phyloP scores from a whole-genome alignment of 2,113 vertebrate species.

The Anguilla rostrata region DNA sequence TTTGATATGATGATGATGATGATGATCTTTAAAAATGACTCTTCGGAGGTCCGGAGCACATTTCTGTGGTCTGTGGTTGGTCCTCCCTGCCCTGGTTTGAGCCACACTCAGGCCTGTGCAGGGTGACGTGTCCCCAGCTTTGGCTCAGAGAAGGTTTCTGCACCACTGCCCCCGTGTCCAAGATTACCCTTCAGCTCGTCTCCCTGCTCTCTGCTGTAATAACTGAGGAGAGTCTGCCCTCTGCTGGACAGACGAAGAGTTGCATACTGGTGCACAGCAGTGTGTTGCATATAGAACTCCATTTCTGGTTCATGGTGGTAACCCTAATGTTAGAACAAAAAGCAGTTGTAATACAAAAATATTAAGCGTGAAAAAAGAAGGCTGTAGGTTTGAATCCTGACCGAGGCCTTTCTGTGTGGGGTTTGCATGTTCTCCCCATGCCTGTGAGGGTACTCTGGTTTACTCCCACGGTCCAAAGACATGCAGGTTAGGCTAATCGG shows the following conservation, averaged over 20 bases:
- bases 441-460: too few species aligned
- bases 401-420: too few species aligned
- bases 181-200: background rate
- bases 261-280: background rate
- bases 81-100: background rate
- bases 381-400: too few species aligned
- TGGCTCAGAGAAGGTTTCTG: background rate
- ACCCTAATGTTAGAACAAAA: too few species aligned
- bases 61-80: background rate
- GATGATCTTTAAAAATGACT: background rate
- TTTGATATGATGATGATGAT: background rate
- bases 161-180: background rate
- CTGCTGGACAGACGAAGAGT: background rate
- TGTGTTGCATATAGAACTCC: background rate
- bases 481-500: too few species aligned
- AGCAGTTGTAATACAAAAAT: too few species aligned
- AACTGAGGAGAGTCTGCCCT: background rate
- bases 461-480: too few species aligned
- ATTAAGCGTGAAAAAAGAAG: too few species aligned
- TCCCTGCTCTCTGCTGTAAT: background rate
- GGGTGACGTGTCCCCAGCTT: background rate
- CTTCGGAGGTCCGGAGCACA: background rate
- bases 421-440: too few species aligned
- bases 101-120: background rate
- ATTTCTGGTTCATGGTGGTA: background rate